These are phyloP conservation scores for Paramormyrops kingsleyae DNA, from an alignment of 2,113 vertebrate species.

Conservation along the genomic window DNA sequence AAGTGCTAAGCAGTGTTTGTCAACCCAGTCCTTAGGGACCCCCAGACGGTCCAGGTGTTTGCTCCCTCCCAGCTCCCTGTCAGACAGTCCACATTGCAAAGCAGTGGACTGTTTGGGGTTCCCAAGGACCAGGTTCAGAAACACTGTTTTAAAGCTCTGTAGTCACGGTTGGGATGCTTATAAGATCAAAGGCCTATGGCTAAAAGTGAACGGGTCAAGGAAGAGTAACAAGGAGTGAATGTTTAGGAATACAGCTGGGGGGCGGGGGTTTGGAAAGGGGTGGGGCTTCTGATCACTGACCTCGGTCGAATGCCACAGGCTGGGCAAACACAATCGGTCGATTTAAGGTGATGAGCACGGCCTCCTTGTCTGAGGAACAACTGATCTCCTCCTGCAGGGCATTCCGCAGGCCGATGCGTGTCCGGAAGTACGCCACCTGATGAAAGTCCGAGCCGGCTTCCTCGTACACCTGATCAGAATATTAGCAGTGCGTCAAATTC, in stretches of 20 bases:
- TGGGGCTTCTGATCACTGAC: constrained; percentile 44
- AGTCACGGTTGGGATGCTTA: not conserved
- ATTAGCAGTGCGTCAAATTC: not conserved
- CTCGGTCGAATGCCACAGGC: constrained; percentile 95
- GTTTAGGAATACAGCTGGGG: not conserved
- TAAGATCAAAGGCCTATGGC: not conserved
- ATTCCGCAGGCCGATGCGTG: constrained; percentile 89
- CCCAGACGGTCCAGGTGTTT: not conserved
- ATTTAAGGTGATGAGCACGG: constrained; percentile 93
- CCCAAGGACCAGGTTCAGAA: not conserved
- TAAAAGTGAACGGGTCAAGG: not conserved
- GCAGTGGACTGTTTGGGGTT: no score
- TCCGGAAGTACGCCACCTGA: constrained; percentile 97
- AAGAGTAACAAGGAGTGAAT: not conserved
- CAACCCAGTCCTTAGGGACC: not conserved
- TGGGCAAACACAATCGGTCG: constrained; percentile 96
- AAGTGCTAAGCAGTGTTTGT: not conserved
- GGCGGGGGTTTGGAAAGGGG: not conserved
- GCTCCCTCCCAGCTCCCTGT: not conserved
- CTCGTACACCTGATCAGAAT: constrained; percentile 79
- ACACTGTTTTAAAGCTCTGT: not conserved
- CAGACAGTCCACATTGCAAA: not conserved
- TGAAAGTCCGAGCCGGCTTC: constrained; percentile 98
- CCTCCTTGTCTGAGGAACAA: constrained; percentile 88
- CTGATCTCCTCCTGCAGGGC: constrained; percentile 95